phyloP scores from a whole-genome alignment of 2,888 invertebrate genomes.

The Aethes cnicana region DNA sequence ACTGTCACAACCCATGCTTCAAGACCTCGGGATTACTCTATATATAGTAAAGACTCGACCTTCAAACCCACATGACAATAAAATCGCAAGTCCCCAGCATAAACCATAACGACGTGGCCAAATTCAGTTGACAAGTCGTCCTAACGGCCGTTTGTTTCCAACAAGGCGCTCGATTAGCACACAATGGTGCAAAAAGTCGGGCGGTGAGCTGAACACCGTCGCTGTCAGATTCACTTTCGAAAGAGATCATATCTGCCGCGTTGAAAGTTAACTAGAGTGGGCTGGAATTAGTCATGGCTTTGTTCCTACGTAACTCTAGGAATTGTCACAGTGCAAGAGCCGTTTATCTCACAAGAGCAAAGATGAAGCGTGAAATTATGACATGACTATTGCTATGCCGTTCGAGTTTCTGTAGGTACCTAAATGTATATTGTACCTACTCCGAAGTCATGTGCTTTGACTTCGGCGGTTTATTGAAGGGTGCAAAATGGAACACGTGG shows the following conservation, averaged over 20 bases:
- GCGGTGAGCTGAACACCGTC: slow-evolving; percentile 19
- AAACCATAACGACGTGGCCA: neutral
- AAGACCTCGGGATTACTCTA: too few relatives aligned
- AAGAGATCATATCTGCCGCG: slow-evolving; percentile 24
- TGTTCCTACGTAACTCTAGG: neutral
- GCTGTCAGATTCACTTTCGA: slow-evolving; percentile 25
- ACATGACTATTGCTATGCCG: too few relatives aligned
- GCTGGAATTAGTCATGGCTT: slow-evolving; percentile 4
- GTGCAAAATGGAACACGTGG: too few relatives aligned
- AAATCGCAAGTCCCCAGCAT: neutral
- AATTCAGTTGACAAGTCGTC: slow-evolving; percentile 1
- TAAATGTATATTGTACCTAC: too few relatives aligned
- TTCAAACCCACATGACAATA: too few relatives aligned
- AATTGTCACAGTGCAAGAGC: neutral
- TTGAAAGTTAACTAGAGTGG: slow-evolving; percentile 19
- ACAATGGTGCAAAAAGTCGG: slow-evolving; percentile 28
- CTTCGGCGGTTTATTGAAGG: too few relatives aligned
- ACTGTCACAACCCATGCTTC: too few relatives aligned
- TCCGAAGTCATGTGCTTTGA: too few relatives aligned
- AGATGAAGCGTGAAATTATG: too few relatives aligned
- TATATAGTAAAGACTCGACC: too few relatives aligned
- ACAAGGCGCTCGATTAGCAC: slow-evolving; percentile 25
- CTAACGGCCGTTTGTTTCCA: slow-evolving; percentile 24
- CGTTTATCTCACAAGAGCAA: too few relatives aligned
- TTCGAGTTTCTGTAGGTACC: too few relatives aligned